Percentiles rank a stretch among this genome's conserved stretches.
phyloP scores from a whole-genome alignment of 2,797 vertebrate species.

The Helostoma temminkii region DNA sequence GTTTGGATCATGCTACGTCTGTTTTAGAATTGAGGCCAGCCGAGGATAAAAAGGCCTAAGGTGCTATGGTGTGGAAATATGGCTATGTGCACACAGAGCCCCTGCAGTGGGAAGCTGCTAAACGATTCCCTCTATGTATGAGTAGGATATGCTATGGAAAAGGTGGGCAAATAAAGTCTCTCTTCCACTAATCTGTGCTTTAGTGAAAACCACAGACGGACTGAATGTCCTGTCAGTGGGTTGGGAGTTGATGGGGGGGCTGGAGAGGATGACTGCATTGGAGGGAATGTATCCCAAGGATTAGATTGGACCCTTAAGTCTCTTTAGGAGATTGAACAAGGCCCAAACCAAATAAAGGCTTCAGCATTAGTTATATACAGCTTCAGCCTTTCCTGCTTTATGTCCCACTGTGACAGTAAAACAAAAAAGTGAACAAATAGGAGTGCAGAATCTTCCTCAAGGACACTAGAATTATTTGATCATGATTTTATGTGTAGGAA shows the following conservation, averaged over 20 bases:
- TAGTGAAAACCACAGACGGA: constrained; percentile 52
- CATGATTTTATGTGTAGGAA: not conserved
- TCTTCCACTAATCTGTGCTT: constrained; percentile 49
- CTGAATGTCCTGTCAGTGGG: constrained; percentile 42
- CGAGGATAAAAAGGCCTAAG: constrained; percentile 59
- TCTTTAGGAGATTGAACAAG: constrained; percentile 54
- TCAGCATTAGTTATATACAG: constrained; percentile 50
- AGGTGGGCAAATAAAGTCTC: constrained; percentile 53
- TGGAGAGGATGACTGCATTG: constrained; percentile 44
- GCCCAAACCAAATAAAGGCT: constrained; percentile 63
- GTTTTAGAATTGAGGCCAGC: constrained; percentile 55
- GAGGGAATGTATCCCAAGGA: constrained; percentile 52
- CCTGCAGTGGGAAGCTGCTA: constrained; percentile 44
- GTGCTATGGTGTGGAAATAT: constrained; percentile 55
- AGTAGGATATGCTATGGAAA: constrained; percentile 58
- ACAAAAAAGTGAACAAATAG: constrained; percentile 7
- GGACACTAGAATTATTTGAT: constrained; percentile 1
- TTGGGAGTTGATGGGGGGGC: not conserved
- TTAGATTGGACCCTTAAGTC: constrained; percentile 50
- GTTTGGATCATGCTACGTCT: constrained; percentile 51
- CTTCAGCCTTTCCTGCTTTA: constrained; percentile 45
- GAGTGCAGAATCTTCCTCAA: constrained; percentile 15
- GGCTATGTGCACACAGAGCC: constrained; percentile 42
- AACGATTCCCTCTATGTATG: constrained; percentile 58
- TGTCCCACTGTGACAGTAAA: constrained; percentile 32